Base-by-base conservation (phyloP, 2,888 invertebrate genomes). In the Encarsia formosa region DNA sequence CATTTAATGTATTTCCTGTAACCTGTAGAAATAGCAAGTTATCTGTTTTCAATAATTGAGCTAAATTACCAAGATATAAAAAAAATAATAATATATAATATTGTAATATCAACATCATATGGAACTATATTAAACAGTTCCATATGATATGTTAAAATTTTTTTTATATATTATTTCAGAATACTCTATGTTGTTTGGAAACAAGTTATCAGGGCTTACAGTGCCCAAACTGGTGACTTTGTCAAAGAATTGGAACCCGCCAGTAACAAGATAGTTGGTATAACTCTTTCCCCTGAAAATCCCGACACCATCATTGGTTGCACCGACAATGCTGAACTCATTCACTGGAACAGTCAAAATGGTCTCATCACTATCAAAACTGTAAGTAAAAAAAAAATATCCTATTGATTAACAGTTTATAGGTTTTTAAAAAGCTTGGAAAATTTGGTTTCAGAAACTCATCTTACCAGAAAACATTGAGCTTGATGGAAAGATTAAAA, bases 161-260 rank as follows among this genome's bases (percentile, higher is more conserved):
- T n/a, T 44, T 44, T 32, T 41, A 35, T 43, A 43, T 54, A 37
- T 41, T 42, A 43, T 64, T 73, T 16, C 60, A 87, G 87, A 62
- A 78, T 72, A 57, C 59, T 87, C 9, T 83, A 82, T 63, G 76
- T 86, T 40, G 76, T 82, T 3, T 80, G 79, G 69, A 81, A 79
- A 35, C 77, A 80, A 57, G 67, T 75, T 4, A 75, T 88, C 6
- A 78, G 81, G 60, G 79, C 83, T 1, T 87, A 81, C 64, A 85
- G 81, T 61, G 78, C 81, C 0, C 75, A 76, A 62, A 87, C 87
- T 3, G 85, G 84, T 0, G 83, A 85, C 63, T 76, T 80, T 57
- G 74, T 83, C 1, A 75, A 77, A 47, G 78, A 81, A 59, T 79
- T 83, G 44, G 77, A 77, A 55, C 81, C 81, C 20, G 76, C 81